Evolutionary conservation across 2,888 invertebrate genomes (phyloP).

Genomic region (Patella depressa): DNA sequence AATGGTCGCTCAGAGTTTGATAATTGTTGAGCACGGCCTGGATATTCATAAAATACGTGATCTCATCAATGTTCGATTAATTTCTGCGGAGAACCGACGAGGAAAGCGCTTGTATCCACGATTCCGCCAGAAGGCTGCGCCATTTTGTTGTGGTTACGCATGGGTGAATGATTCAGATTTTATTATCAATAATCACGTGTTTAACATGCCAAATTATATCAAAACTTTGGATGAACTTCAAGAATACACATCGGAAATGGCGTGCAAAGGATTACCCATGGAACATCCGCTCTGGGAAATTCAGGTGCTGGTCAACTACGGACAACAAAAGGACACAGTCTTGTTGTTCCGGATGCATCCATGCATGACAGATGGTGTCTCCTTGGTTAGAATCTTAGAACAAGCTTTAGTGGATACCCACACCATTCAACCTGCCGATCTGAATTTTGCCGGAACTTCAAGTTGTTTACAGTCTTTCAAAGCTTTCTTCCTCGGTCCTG

Average conservation of each 20-base stretch:
- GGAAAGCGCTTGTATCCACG: slow-evolving; percentile 72
- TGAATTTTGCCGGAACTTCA: slow-evolving; percentile 39
- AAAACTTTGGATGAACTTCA: slow-evolving; percentile 70
- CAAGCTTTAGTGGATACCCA: slow-evolving; percentile 69
- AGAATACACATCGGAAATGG: slow-evolving; percentile 72
- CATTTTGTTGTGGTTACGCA: slow-evolving; percentile 71
- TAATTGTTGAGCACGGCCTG: slow-evolving; percentile 74
- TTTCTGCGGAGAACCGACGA: slow-evolving; percentile 67
- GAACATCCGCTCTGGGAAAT: slow-evolving; percentile 75
- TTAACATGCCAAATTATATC: slow-evolving; percentile 68
- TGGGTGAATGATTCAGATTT: slow-evolving; percentile 74
- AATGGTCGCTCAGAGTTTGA: slow-evolving; percentile 73
- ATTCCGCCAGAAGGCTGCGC: slow-evolving; percentile 72
- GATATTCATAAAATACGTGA: slow-evolving; percentile 72
- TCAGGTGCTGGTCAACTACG: slow-evolving; percentile 71
- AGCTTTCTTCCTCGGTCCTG: slow-evolving; percentile 73
- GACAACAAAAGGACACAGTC: slow-evolving; percentile 71
- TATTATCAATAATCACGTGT: slow-evolving; percentile 74
- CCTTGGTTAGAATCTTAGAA: slow-evolving; percentile 71
- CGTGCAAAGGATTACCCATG: slow-evolving; percentile 70
- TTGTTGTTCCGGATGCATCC: slow-evolving; percentile 74
- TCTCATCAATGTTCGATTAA: slow-evolving; percentile 72
- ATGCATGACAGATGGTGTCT: slow-evolving; percentile 74
- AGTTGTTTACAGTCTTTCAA: slow-evolving; percentile 66
- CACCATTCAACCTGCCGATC: slow-evolving; percentile 34